phyloP scores from a whole-genome alignment of 2,113 vertebrate species.

The Cynocephalus volans region DNA sequence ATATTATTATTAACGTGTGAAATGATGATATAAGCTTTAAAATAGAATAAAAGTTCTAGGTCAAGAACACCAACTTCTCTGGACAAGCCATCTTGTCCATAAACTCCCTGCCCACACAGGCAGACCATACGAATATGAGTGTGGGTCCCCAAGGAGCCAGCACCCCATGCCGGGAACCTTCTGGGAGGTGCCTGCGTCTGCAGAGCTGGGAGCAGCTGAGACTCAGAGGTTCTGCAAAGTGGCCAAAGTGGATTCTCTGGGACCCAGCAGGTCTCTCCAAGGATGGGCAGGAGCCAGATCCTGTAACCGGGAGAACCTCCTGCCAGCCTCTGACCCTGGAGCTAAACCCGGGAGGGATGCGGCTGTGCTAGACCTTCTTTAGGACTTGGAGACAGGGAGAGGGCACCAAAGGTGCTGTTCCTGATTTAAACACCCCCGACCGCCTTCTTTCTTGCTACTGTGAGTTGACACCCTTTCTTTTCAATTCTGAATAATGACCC shows the following conservation, averaged over 20 bases:
- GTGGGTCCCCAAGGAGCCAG: not conserved
- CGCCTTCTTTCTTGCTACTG: not conserved
- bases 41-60: not conserved
- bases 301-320: not conserved
- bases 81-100: not conserved
- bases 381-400: not conserved
- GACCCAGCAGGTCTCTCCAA: not conserved
- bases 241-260: not conserved
- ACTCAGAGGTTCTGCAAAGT: not conserved
- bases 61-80: not conserved
- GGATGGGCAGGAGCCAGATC: too few relatives aligned
- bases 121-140: not conserved
- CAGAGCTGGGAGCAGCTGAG: not conserved
- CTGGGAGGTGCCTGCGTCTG: not conserved
- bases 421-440: not conserved
- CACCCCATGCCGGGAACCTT: not conserved
- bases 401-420: not conserved
- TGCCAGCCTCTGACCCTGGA: not conserved
- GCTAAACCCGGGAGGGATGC: not conserved
- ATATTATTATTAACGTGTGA: not conserved
- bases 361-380: too few relatives aligned
- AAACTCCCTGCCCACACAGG: not conserved
- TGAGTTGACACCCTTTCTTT: not conserved
- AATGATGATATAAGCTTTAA: too few relatives aligned
- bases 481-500: not conserved